These are phyloP conservation scores for Monochamus alternatus DNA, from an alignment of 2,888 invertebrate species.

Conservation along the genomic window DNA sequence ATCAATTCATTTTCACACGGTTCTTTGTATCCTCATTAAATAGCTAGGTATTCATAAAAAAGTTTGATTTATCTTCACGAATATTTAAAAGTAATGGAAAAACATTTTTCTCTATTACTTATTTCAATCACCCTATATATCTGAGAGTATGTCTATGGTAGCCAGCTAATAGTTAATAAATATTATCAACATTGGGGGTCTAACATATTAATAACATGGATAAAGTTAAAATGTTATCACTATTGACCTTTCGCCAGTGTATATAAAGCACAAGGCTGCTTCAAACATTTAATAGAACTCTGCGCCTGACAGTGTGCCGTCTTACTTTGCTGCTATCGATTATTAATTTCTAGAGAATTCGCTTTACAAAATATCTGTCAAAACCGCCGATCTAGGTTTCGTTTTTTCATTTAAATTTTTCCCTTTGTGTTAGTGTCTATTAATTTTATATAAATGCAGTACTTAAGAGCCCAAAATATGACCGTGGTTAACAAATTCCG, in stretches of 20 bases:
- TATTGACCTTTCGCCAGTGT: conserved; percentile 27
- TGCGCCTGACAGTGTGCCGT: conserved; percentile 3
- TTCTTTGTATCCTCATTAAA: too few species aligned
- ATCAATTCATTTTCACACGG: neutral
- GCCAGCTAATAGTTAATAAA: conserved; percentile 19
- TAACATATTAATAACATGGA: conserved; percentile 26
- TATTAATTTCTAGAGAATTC: conserved; percentile 14
- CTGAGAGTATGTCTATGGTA: conserved; percentile 9
- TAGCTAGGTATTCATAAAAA: too few species aligned
- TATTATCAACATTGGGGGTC: conserved; percentile 40
- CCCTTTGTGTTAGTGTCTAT: conserved; percentile 26
- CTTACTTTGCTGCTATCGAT: neutral
- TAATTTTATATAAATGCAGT: conserved; percentile 45
- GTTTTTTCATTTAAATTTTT: conserved; percentile 19
- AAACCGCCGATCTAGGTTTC: neutral
- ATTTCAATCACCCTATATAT: neutral
- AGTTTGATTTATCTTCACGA: too few species aligned
- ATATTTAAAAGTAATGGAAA: too few species aligned
- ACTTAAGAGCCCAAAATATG: conserved; percentile 60
- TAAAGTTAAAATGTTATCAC: conserved; percentile 43
- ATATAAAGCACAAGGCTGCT: conserved; percentile 31
- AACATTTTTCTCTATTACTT: neutral
- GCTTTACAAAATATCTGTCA: neutral
- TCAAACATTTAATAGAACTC: conserved; percentile 5
- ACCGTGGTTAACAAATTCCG: conserved; percentile 70